Percentiles rank a stretch among this genome's conserved stretches.
Conservation (phyloP, 2,113 vertebrate species). For the Tamias sibiricus region DNA sequence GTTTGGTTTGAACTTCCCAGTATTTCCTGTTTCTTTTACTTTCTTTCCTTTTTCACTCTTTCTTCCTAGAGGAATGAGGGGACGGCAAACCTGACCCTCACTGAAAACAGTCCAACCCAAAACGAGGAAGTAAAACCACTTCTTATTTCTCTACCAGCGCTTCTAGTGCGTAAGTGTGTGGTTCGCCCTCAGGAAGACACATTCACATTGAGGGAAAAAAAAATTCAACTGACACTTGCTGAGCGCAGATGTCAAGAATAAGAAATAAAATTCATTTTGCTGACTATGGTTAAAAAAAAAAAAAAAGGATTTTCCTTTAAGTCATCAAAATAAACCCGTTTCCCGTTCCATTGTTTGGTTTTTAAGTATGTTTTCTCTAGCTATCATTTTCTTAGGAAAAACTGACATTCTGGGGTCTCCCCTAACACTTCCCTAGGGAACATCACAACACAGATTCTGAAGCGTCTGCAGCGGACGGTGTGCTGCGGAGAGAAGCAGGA, state of each 20-base stretch:
- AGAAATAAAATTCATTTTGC: constrained; percentile 45
- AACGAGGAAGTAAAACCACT: background rate
- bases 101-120: background rate
- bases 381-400: background rate
- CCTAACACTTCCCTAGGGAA: background rate
- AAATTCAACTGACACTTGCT: background rate
- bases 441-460: background rate
- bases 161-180: background rate
- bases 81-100: background rate
- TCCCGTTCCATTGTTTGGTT: background rate
- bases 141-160: background rate
- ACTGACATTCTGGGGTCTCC: constrained; percentile 2
- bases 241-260: constrained; percentile 9
- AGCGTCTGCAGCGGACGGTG: background rate
- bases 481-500: background rate
- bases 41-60: background rate
- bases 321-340: background rate
- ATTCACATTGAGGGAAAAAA: background rate
- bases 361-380: background rate
- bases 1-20: background rate
- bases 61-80: background rate
- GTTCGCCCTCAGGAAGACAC: background rate
- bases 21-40: background rate
- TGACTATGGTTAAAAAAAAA: background rate
- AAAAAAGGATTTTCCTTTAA: background rate